Evolutionary conservation across 2,888 invertebrate species (phyloP).

Genomic region (Limnephilus auricula): DNA sequence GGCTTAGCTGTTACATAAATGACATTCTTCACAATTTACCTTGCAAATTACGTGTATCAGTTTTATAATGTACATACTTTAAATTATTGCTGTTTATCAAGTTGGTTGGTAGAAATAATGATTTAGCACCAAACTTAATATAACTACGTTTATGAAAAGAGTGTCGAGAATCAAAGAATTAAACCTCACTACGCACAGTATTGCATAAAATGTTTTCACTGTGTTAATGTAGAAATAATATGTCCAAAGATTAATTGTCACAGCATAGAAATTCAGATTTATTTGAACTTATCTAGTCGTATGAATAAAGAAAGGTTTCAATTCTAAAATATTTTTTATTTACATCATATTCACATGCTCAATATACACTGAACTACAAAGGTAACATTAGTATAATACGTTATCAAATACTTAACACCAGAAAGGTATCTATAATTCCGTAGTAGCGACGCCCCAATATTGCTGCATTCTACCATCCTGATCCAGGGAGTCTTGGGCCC

Average conservation of each 20-base stretch:
- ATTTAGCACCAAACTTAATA: neutral
- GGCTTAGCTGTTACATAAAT: neutral
- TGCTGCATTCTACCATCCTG: slow-evolving; percentile 91
- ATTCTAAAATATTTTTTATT: slow-evolving; percentile 58
- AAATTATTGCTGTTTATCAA: neutral
- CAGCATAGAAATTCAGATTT: slow-evolving; percentile 41
- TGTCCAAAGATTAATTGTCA: slow-evolving; percentile 27
- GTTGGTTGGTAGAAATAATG: neutral
- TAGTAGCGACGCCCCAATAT: slow-evolving; percentile 94
- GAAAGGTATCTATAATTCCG: slow-evolving; percentile 79
- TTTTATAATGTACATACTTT: neutral
- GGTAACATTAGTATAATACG: neutral
- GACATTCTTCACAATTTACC: neutral
- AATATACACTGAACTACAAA: neutral
- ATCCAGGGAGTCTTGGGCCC: slow-evolving; percentile 85
- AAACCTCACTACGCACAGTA: slow-evolving; percentile 59
- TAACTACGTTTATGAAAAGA: neutral
- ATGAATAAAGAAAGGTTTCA: slow-evolving; percentile 62
- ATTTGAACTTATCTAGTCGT: slow-evolving; percentile 65
- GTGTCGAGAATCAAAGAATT: neutral
- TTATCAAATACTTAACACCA: too few relatives aligned
- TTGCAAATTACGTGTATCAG: neutral
- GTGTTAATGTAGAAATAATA: slow-evolving; percentile 55
- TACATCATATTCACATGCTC: slow-evolving; percentile 38
- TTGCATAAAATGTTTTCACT: slow-evolving; percentile 64